These are phyloP conservation scores for honey bee (Apis mellifera) DNA, from an alignment of 1,140 invertebrate genomes.

Conservation along the genomic window DNA sequence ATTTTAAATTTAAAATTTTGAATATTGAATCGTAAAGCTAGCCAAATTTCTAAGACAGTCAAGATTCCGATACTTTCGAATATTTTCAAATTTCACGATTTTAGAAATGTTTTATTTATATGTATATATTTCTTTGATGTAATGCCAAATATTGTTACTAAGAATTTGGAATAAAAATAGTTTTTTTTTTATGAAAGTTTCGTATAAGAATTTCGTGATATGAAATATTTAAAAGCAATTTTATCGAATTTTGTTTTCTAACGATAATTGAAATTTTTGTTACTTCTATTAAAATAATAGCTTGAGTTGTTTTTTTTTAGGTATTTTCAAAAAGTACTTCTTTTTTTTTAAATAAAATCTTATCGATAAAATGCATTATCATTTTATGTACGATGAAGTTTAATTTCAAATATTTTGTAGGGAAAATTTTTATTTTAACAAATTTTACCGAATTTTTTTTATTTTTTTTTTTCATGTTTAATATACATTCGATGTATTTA, in stretches of 20 bases:
- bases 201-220: not conserved
- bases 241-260: too few relatives aligned
- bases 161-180: not conserved
- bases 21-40: not conserved
- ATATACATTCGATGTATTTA: too few relatives aligned
- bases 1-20: not conserved
- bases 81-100: not conserved
- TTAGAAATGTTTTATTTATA: not conserved
- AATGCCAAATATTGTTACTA: not conserved
- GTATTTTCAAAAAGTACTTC: too few relatives aligned
- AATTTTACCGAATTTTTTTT: not conserved
- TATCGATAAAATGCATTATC: not conserved
- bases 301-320: too few relatives aligned
- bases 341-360: not conserved
- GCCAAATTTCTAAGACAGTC: not conserved
- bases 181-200: not conserved
- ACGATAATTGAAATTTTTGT: too few relatives aligned
- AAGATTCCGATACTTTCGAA: not conserved
- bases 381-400: not conserved
- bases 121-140: not conserved
- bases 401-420: not conserved
- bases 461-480: too few relatives aligned
- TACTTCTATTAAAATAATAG: too few relatives aligned
- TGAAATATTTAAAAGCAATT: too few relatives aligned
- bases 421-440: too few relatives aligned